Conservation (phyloP, 1,140 invertebrate species). For the Polyergus mexicanus region DNA sequence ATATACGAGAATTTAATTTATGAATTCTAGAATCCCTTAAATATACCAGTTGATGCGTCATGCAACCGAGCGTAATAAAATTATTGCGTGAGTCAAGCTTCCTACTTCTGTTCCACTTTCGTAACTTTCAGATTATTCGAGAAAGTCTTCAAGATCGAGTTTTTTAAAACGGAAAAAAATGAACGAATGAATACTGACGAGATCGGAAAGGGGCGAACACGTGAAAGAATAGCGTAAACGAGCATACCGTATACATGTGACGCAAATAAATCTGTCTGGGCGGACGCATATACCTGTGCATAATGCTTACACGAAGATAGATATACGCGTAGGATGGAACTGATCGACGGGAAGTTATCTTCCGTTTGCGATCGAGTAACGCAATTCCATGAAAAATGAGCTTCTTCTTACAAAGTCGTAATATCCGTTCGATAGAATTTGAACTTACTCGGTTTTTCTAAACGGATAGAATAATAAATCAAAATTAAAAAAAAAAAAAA, state of each 20-base stretch:
- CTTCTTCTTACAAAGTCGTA: constrained; percentile 6
- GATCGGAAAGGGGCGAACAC: not conserved
- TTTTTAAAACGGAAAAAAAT: not conserved
- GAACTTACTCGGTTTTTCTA: not conserved
- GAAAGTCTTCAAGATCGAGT: not conserved
- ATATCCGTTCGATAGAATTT: not conserved
- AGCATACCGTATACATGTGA: not conserved
- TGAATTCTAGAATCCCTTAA: constrained; percentile 70
- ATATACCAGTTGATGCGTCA: constrained; percentile 74
- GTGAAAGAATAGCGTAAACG: not conserved
- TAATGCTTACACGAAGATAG: constrained; percentile 37
- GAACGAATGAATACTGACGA: not conserved
- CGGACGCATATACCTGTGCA: constrained; percentile 31
- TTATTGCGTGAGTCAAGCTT: constrained; percentile 77
- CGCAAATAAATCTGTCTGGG: not conserved
- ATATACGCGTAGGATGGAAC: constrained; percentile 47
- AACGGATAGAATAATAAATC: not conserved
- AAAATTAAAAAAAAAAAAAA: not conserved
- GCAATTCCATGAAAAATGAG: constrained; percentile 1
- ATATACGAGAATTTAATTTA: not conserved
- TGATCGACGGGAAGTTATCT: constrained; percentile 68
- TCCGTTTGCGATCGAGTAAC: constrained; percentile 47
- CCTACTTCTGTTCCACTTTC: constrained; percentile 56
- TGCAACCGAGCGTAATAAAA: constrained; percentile 76
- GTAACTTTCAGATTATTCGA: constrained; percentile 2